Conservation (phyloP, 2,113 vertebrate genomes). For the Mus spicilegus region DNA sequence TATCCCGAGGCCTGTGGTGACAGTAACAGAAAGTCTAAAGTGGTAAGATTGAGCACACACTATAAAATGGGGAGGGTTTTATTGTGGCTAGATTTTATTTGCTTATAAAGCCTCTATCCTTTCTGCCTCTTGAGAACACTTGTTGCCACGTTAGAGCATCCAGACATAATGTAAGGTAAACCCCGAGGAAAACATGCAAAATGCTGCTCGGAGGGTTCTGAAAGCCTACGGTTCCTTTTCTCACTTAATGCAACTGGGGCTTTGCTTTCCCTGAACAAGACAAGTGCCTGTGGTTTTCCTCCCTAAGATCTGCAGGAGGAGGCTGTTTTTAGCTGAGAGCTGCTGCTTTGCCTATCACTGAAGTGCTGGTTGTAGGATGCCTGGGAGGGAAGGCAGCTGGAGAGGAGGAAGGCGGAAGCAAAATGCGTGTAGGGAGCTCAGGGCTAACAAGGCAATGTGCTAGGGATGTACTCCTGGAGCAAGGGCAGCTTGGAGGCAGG, state of each 20-base stretch:
- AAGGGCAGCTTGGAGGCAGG: not conserved
- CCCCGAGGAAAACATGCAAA: not conserved
- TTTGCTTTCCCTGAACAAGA: constrained; percentile 38
- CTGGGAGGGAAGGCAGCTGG: constrained; percentile 67
- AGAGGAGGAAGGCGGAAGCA: constrained; percentile 55
- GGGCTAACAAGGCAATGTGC: not conserved
- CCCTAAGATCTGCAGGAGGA: constrained; percentile 46
- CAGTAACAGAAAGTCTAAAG: not conserved
- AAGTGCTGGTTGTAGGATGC: constrained; percentile 58
- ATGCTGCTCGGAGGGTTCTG: not conserved
- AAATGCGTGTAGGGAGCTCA: constrained; percentile 26
- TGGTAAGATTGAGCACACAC: not conserved
- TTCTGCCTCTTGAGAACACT: constrained; percentile 36
- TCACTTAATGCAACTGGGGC: not conserved
- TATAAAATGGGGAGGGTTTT: not conserved
- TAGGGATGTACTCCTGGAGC: not conserved
- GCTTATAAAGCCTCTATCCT: not conserved
- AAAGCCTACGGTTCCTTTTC: not conserved
- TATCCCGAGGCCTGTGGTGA: not conserved
- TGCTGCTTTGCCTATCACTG: constrained; percentile 75
- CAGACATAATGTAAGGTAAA: not conserved
- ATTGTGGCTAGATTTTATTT: not conserved
- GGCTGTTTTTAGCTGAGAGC: constrained; percentile 67
- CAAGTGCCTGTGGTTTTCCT: constrained; percentile 57
- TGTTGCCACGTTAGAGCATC: constrained; percentile 13